Base-by-base conservation (phyloP, 2,888 invertebrate genomes). In the Pantelozetes paolii region DNA sequence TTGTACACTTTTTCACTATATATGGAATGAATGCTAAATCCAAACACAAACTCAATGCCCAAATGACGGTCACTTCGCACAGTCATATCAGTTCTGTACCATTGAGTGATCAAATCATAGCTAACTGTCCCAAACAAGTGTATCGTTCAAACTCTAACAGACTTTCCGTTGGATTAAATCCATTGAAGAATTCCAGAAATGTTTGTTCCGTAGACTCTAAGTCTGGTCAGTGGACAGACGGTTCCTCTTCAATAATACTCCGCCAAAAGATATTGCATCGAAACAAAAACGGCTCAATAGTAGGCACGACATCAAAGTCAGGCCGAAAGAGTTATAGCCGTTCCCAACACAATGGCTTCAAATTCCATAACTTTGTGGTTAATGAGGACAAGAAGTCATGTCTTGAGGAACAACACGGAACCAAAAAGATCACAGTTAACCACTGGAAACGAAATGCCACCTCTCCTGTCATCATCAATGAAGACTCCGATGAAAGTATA, bases 361-460 rank as follows among this genome's bases (percentile, higher is more conserved):
- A 74, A 54, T 74, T 74, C 20, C 74, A 74, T 45, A 74, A 74
- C 36, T 74, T 74, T 72, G 64, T 74, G 18, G 69, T 72, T 30
- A 74, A 71, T 57, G 72, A 74, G 40, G 72, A 57, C 40, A 72
- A 71, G 45, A 28, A 48, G 28, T 62, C 62, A n/a, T 76, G 74
- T 70, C 57, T 76, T 26, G 62, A 72, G 36, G 78, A 78, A 75
- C 78, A 78, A 71, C 77, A 78, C 75, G 78, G 78, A 15, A 77
- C 78, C 36, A 78, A 78, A 64, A 78, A 78, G 73, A 78, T 78
- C n/a, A 78, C 76, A 2, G 77, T 78, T 45, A 77, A 77, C 20
- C 77, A 78, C 48, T 77, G 78, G 77, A 64, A 74, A n/a, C 64
- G 48, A 67, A 20, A 57, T 11, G 36, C 9, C 62, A 36, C 26